Evolutionary conservation across 2,797 vertebrate species (phyloP).

Genomic region (Triplophysa yarkandensis): DNA sequence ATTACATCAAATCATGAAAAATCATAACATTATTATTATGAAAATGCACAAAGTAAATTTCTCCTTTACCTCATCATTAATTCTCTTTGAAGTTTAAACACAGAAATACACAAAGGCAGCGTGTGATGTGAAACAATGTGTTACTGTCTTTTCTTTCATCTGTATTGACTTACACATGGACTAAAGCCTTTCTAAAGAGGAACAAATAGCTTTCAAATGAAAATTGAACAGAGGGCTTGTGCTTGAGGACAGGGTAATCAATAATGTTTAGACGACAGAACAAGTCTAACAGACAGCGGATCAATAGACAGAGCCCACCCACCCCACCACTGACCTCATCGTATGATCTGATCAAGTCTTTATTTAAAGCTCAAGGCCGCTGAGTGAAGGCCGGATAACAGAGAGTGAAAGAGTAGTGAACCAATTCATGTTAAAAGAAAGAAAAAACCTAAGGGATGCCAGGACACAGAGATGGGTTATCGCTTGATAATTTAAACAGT

Average conservation of each 20-base stretch:
- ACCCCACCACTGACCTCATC: constrained; percentile 52
- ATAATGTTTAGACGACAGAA: constrained; percentile 80
- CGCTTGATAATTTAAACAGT: neutral
- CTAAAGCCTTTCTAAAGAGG: constrained; percentile 68
- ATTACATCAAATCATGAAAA: too few species aligned
- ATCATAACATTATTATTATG: neutral
- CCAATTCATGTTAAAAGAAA: neutral
- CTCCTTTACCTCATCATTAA: neutral
- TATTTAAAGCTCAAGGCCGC: constrained; percentile 55
- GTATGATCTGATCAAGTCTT: constrained; percentile 56
- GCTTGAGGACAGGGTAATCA: constrained; percentile 71
- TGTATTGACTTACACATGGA: constrained; percentile 59
- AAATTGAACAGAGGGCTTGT: constrained; percentile 76
- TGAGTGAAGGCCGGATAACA: constrained; percentile 46
- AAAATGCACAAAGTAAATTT: neutral
- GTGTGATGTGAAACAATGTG: constrained; percentile 39
- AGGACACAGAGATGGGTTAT: constrained; percentile 1
- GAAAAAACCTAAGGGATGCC: neutral
- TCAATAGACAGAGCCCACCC: constrained; percentile 66
- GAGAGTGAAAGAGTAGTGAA: constrained; percentile 6
- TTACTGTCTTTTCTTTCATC: constrained; percentile 52
- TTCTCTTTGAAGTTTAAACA: constrained; percentile 3
- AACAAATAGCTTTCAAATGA: constrained; percentile 78
- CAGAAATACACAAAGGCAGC: neutral
- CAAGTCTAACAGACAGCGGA: constrained; percentile 76